Conservation (phyloP, 2,797 vertebrate species). For the Stomatorhinus walkeri region DNA sequence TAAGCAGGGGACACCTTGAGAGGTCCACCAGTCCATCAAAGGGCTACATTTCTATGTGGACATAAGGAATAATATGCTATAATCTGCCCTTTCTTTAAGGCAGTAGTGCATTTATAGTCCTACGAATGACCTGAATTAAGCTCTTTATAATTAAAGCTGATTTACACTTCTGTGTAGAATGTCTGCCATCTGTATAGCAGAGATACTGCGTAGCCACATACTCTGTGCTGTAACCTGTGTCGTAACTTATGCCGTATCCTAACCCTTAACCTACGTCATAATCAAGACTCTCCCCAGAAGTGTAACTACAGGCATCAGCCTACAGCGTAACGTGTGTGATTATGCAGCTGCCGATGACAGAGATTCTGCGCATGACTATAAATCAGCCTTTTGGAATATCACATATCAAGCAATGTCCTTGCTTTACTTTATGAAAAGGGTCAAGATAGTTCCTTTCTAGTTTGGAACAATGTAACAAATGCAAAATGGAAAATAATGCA, state of each 20-base stretch:
- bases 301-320: neutral
- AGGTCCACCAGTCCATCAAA: neutral
- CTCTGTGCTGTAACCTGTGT: neutral
- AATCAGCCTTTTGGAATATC: neutral
- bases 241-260: neutral
- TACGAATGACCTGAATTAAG: neutral
- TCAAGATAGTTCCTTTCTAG: neutral
- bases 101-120: neutral
- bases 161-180: neutral
- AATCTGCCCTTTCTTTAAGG: neutral
- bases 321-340: neutral
- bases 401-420: neutral
- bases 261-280: neutral
- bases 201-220: neutral
- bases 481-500: neutral
- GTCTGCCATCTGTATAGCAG: neutral
- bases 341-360: neutral
- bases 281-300: neutral
- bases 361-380: neutral
- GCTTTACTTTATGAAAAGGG: neutral
- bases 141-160: neutral
- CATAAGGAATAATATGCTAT: neutral
- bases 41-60: neutral
- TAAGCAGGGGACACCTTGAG: neutral
- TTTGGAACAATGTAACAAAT: neutral